Conservation (phyloP, 1,140 invertebrate species). For the Maconellicoccus hirsutus region DNA sequence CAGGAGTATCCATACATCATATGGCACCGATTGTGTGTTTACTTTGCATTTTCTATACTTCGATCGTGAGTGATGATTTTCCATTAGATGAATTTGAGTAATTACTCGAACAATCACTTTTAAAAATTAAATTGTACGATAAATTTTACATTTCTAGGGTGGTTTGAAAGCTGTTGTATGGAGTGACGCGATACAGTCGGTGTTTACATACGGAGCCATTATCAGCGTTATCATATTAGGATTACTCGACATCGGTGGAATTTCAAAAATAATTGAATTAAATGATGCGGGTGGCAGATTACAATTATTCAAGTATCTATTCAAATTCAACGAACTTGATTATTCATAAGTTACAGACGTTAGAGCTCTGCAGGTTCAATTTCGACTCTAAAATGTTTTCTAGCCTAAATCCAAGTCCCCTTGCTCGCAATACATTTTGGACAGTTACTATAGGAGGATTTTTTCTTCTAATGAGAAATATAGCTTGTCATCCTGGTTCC, state of each 20-base stretch:
- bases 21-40: slow-evolving; percentile 56
- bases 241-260: slow-evolving; percentile 49
- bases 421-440: slow-evolving; percentile 71
- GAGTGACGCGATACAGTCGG: slow-evolving; percentile 71
- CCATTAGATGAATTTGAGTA: neutral
- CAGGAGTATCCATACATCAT: slow-evolving; percentile 54
- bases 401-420: slow-evolving; percentile 63
- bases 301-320: slow-evolving; percentile 47
- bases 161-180: slow-evolving; percentile 77
- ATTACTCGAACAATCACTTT: neutral
- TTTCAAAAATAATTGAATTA: slow-evolving; percentile 46
- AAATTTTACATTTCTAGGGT: slow-evolving; percentile 43
- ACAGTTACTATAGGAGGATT: slow-evolving; percentile 62
- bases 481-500: slow-evolving; percentile 80
- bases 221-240: slow-evolving; percentile 55
- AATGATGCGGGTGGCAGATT: slow-evolving; percentile 43
- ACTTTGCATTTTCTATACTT: slow-evolving; percentile 72
- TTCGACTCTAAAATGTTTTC: neutral
- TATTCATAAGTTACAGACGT: too few relatives aligned
- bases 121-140: neutral
- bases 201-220: slow-evolving; percentile 61
- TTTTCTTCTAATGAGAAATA: slow-evolving; percentile 66
- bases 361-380: too few relatives aligned
- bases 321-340: neutral
- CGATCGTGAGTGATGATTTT: slow-evolving; percentile 46